Conservation (phyloP, 2,113 vertebrate genomes). For the Todiramphus chloris region DNA sequence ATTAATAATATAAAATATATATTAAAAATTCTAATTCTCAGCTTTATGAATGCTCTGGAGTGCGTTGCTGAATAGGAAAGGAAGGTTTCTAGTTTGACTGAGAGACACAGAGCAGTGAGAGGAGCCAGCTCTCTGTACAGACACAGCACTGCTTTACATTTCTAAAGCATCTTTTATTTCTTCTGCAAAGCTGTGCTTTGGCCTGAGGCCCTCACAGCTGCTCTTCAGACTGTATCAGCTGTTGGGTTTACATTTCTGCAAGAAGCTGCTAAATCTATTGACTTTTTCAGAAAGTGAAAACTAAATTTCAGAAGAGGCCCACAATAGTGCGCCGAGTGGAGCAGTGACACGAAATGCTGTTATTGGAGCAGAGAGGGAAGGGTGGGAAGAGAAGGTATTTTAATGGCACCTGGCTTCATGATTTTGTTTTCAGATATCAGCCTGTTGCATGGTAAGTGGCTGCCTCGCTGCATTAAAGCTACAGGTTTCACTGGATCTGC, state of each 20-base stretch:
- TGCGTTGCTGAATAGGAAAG: neutral
- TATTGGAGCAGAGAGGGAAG: neutral
- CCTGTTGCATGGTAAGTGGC: neutral
- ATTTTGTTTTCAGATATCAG: neutral
- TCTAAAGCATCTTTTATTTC: slow-evolving; percentile 64
- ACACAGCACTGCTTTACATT: slow-evolving; percentile 51
- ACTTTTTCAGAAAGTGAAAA: slow-evolving; percentile 25
- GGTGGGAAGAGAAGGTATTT: neutral
- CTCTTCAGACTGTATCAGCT: slow-evolving; percentile 41
- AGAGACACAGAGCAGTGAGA: neutral
- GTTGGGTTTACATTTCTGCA: slow-evolving; percentile 43
- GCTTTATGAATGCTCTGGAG: neutral
- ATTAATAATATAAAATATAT: too few species aligned
- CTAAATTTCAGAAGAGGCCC: neutral
- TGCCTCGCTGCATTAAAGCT: neutral
- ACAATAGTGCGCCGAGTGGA: neutral
- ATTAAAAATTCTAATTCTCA: neutral
- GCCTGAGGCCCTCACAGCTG: slow-evolving; percentile 31
- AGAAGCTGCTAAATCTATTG: slow-evolving; percentile 19
- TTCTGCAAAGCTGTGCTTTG: slow-evolving; percentile 43
- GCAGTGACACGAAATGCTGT: neutral
- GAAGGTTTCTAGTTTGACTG: neutral
- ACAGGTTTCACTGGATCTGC: neutral
- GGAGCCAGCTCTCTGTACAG: neutral
- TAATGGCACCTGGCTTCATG: neutral